Base-by-base conservation (phyloP, 2,888 invertebrate species). In the Aphelenchoides bicaudatus region DNA sequence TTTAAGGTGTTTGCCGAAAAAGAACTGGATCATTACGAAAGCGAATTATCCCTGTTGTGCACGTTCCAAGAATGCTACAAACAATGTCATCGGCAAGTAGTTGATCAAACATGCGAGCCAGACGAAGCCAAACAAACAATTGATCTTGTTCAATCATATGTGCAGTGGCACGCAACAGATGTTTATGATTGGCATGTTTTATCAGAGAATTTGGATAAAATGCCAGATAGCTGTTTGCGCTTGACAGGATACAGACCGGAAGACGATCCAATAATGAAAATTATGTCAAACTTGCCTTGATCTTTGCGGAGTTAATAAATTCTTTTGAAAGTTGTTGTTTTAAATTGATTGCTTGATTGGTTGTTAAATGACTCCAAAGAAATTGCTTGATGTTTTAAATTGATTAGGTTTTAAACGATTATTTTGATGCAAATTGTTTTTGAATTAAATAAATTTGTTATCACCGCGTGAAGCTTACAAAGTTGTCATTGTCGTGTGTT, bases 141-240 rank as follows among this genome's bases (percentile, higher is more conserved):
- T 13, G 68, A 67, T 48, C 65, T 77, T 3, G 56, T 76, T 1
- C 63, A 66, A 30, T 53, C 69, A 1, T 69, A 71, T 52, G 67
- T 76, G 8, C 65, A 73, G 61, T 78, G 74, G 72, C 76, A 76
- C 46, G 74, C 76, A 2, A 59, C 55, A 25, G 72, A 72, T 43
- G 64, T 72, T 19, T 65, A 66, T 30, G 73, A 75, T 49, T 75
- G 75, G 75, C 75, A 75, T 58, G 51, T 73, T 21, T 57, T 71
- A 29, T 67, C 70, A 28, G 72, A 68, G 31, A 67, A 64, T 29
- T 46, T 62, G 27, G 59, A 54, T 29, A 31, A 30, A 29, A 43
- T 68, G 47, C 68, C 68, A 1, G 49, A 49, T 19, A 68, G 68
- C 46, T 68, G 68, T 34, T 59, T 62, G 8, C 54, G 62, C 8